phyloP scores from a whole-genome alignment of 2,797 vertebrate species.

The Acridotheres tristis region DNA sequence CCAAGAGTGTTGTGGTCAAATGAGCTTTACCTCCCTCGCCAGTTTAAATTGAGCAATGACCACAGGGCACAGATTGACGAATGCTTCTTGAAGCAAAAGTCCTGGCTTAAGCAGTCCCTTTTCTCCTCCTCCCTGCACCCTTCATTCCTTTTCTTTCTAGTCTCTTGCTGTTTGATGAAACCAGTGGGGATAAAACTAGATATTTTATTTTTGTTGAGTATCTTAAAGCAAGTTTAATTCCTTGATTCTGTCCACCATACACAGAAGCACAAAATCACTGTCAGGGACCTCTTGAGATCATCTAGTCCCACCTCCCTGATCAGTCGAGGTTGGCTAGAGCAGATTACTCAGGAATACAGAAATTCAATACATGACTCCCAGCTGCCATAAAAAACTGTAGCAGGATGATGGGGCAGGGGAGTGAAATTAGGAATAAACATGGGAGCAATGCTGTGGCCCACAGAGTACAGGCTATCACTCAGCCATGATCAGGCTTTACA shows the following conservation, averaged over 20 bases:
- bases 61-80: background rate
- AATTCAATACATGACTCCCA: background rate
- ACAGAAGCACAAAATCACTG: background rate
- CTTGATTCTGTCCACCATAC: background rate
- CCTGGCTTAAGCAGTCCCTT: background rate
- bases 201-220: background rate
- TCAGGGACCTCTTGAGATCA: background rate
- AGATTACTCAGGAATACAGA: background rate
- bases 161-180: background rate
- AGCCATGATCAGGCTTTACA: background rate
- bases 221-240: background rate
- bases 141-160: background rate
- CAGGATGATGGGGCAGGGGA: background rate
- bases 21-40: background rate
- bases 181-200: background rate
- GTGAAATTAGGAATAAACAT: background rate
- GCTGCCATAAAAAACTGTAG: background rate
- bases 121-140: background rate
- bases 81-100: background rate
- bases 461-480: background rate
- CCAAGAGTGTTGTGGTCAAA: background rate
- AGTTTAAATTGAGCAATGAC: background rate
- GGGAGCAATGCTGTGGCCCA: background rate
- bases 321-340: background rate
- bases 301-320: background rate